These are phyloP conservation scores for Myzus persicae DNA, from an alignment of 1,140 invertebrate species.

Conservation along the genomic window DNA sequence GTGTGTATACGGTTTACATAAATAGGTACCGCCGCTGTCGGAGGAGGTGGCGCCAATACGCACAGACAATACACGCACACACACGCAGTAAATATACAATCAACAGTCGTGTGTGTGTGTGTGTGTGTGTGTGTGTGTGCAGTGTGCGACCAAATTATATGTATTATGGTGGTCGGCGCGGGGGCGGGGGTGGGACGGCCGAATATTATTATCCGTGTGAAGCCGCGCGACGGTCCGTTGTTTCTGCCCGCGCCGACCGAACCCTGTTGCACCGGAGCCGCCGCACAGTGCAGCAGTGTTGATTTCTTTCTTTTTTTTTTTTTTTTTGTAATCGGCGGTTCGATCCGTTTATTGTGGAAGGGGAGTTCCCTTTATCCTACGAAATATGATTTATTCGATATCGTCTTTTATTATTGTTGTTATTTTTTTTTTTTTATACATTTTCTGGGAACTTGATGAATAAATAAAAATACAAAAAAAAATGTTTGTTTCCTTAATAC, in stretches of 20 bases:
- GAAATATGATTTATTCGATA: background rate
- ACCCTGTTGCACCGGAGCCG: background rate
- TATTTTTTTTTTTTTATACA: background rate
- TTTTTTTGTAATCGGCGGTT: background rate
- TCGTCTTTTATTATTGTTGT: background rate
- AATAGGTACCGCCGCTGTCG: background rate
- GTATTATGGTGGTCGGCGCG: background rate
- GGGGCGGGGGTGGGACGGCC: background rate
- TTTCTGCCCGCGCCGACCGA: background rate
- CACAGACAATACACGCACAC: background rate
- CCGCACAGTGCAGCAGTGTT: background rate
- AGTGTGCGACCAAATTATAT: slow-evolving; percentile 2
- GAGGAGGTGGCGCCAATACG: slow-evolving; percentile 13
- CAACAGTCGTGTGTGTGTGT: background rate
- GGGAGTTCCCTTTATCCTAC: background rate
- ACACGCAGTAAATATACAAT: background rate
- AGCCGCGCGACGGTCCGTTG: slow-evolving; percentile 6
- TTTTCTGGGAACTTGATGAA: background rate
- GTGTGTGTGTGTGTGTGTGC: background rate
- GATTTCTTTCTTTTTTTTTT: background rate
- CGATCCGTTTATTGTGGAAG: background rate
- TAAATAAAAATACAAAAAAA: background rate
- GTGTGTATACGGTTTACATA: background rate
- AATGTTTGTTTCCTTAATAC: background rate
- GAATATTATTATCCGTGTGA: slow-evolving; percentile 30